Percentiles rank a stretch among this genome's conserved stretches.
These are phyloP conservation scores for Clarias pachynema DNA, from an alignment of 2,797 vertebrate species.

Conservation along the genomic window DNA sequence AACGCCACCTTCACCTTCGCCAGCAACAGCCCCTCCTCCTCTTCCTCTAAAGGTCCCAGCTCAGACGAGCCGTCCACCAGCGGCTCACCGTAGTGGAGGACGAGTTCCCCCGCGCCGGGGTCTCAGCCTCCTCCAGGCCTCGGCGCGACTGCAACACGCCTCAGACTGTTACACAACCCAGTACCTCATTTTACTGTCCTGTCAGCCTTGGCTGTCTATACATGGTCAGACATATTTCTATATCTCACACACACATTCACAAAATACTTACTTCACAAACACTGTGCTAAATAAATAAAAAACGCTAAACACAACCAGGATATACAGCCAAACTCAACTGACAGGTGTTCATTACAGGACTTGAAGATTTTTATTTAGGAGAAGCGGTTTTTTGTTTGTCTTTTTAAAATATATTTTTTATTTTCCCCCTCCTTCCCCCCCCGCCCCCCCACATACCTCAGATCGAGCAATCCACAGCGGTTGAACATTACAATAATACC, in stretches of 20 bases:
- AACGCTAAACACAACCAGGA: slow-evolving; percentile 78
- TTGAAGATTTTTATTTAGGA: slow-evolving; percentile 77
- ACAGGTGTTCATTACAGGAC: slow-evolving; percentile 77
- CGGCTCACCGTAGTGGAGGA: slow-evolving; percentile 82
- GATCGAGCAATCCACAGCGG: slow-evolving; percentile 74
- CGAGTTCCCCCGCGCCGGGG: slow-evolving; percentile 33
- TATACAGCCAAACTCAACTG: slow-evolving; percentile 77
- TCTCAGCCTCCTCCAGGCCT: slow-evolving; percentile 57
- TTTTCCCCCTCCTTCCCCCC: slow-evolving; percentile 55
- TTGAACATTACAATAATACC: slow-evolving; percentile 57
- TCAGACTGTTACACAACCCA: slow-evolving; percentile 79
- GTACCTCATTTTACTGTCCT: slow-evolving; percentile 74
- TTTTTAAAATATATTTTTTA: slow-evolving; percentile 48
- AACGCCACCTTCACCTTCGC: slow-evolving; percentile 76
- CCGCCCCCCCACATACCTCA: slow-evolving; percentile 71
- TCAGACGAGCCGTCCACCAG: slow-evolving; percentile 86
- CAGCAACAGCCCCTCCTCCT: slow-evolving; percentile 85
- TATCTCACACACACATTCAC: slow-evolving; percentile 43
- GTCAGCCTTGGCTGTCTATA: slow-evolving; percentile 72
- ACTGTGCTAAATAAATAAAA: slow-evolving; percentile 8
- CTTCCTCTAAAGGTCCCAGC: slow-evolving; percentile 85
- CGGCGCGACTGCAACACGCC: slow-evolving; percentile 65
- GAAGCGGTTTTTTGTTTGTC: slow-evolving; percentile 61
- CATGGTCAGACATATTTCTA: slow-evolving; percentile 60
- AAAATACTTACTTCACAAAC: slow-evolving; percentile 27